Evolutionary conservation across 2,797 vertebrate genomes (phyloP).

Genomic region (Sebastes hopkinsi): DNA sequence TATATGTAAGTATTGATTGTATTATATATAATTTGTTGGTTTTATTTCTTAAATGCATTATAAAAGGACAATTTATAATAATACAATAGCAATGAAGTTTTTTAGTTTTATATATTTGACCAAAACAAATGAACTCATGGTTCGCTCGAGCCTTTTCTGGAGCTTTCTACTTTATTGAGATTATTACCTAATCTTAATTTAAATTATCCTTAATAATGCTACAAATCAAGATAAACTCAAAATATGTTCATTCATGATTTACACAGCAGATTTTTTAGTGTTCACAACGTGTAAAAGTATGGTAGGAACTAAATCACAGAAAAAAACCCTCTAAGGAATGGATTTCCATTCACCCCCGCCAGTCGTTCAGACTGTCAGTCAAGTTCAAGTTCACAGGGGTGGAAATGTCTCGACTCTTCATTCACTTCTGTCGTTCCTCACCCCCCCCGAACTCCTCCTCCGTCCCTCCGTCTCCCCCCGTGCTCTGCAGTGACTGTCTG

Average conservation of each 20-base stretch:
- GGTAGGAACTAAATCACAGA: background rate
- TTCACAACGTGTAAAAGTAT: background rate
- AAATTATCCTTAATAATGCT: background rate
- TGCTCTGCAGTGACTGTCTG: conserved; percentile 43
- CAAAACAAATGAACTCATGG: background rate
- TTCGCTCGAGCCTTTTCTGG: background rate
- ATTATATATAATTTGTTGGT: background rate
- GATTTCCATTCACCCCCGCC: conserved; percentile 61
- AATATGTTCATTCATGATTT: background rate
- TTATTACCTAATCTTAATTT: background rate
- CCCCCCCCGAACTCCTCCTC: conserved; percentile 10
- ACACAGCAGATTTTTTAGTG: background rate
- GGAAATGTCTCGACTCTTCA: conserved; percentile 76
- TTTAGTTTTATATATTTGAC: background rate
- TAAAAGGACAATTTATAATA: background rate
- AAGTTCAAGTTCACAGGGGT: conserved; percentile 85
- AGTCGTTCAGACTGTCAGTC: conserved; percentile 73
- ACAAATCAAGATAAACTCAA: background rate
- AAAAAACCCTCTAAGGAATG: conserved; percentile 5
- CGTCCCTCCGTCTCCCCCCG: background rate
- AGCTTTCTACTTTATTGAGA: background rate
- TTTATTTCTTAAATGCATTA: background rate
- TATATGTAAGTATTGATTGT: background rate
- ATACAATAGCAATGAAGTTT: background rate
- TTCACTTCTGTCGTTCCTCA: conserved; percentile 62